phyloP scores from a whole-genome alignment of 2,113 vertebrate genomes.

The Toxotes jaculatrix region DNA sequence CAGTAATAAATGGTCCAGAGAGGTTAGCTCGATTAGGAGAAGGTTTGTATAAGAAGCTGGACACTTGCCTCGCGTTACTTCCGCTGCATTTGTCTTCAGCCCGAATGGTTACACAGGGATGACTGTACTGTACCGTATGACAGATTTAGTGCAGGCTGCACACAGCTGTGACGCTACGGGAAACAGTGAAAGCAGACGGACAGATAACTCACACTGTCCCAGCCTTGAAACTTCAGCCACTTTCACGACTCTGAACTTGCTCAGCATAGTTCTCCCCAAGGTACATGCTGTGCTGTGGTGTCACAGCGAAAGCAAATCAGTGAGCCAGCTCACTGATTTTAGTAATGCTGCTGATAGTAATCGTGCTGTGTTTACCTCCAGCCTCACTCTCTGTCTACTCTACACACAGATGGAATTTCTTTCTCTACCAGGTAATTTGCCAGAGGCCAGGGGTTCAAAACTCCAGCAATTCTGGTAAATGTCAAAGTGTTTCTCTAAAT shows the following conservation, averaged over 20 bases:
- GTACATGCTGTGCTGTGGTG: slow-evolving; percentile 45
- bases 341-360: slow-evolving; percentile 31
- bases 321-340: slow-evolving; percentile 31
- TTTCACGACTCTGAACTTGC: slow-evolving; percentile 5
- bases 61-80: slow-evolving; percentile 6
- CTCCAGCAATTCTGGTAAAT: background rate
- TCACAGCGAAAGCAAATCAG: slow-evolving; percentile 33
- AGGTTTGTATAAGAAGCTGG: background rate
- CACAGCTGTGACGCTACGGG: slow-evolving; percentile 36
- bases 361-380: slow-evolving; percentile 1
- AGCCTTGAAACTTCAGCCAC: slow-evolving; percentile 2
- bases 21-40: background rate
- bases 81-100: slow-evolving; percentile 20
- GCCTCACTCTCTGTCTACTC: slow-evolving; percentile 8
- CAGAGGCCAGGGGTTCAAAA: background rate
- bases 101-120: slow-evolving; percentile 20
- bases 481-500: background rate
- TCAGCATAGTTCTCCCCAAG: slow-evolving; percentile 20
- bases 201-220: slow-evolving; percentile 42
- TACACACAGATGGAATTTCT: background rate
- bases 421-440: background rate
- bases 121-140: slow-evolving; percentile 19
- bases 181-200: background rate
- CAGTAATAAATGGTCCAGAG: background rate
- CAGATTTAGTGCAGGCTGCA: slow-evolving; percentile 40